Percentiles rank a stretch among this genome's conserved stretches.
These are phyloP conservation scores for Pheosia tremula DNA, from an alignment of 2,888 invertebrate species.

Conservation along the genomic window DNA sequence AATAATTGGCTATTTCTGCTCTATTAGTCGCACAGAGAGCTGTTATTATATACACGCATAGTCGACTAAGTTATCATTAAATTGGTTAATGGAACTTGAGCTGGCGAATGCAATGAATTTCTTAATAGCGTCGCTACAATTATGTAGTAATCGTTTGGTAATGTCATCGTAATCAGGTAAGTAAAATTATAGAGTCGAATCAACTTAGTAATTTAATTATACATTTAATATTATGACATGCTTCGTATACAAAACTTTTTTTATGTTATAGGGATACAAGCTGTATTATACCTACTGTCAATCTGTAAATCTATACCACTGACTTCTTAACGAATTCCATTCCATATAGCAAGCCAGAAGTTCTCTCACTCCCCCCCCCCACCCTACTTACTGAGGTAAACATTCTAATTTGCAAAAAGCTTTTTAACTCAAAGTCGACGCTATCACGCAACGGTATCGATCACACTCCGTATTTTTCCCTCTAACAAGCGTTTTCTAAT, in stretches of 20 bases:
- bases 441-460: constrained; percentile 72
- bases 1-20: constrained; percentile 42
- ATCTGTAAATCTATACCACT: background rate
- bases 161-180: background rate
- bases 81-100: background rate
- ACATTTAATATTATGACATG: too few species aligned
- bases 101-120: background rate
- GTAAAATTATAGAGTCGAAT: too few species aligned
- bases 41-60: constrained; percentile 24
- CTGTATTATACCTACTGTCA: background rate
- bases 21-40: constrained; percentile 33
- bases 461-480: constrained; percentile 50
- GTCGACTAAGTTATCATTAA: constrained; percentile 30
- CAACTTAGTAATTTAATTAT: too few species aligned
- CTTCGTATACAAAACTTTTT: too few species aligned
- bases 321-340: background rate
- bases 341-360: constrained; percentile 3
- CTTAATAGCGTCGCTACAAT: background rate
- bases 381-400: constrained; percentile 41
- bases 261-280: too few species aligned
- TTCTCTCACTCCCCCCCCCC: too few species aligned
- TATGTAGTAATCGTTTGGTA: background rate
- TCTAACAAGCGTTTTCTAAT: constrained; percentile 59
- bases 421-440: constrained; percentile 62
- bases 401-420: constrained; percentile 72